Evolutionary conservation across 2,888 invertebrate species (phyloP).

Genomic region (Lepas anatifera): DNA sequence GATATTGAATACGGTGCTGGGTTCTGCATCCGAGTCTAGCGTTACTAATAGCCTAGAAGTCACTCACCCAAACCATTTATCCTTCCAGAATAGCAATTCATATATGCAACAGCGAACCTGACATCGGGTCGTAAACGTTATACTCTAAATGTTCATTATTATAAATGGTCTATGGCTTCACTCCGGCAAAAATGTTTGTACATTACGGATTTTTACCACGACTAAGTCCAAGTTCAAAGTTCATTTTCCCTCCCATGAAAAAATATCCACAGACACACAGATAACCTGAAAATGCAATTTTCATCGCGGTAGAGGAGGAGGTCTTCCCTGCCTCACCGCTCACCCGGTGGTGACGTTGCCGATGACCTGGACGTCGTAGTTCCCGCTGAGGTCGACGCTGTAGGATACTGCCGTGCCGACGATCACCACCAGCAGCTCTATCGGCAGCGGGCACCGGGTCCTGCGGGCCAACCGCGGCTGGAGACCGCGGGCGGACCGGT

Average conservation of each 20-base stretch:
- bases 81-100: not conserved
- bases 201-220: not conserved
- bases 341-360: slow-evolving; percentile 74
- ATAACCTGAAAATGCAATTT: not conserved
- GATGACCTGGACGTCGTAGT: slow-evolving; percentile 51
- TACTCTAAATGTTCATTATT: not conserved
- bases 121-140: not conserved
- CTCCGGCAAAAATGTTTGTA: not conserved
- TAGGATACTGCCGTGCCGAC: slow-evolving; percentile 56
- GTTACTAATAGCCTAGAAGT: not conserved
- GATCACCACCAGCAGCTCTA: slow-evolving; percentile 65
- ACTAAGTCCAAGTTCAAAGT: not conserved
- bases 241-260: not conserved
- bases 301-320: no score
- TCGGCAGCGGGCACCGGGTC: slow-evolving; percentile 62
- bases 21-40: no score
- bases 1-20: no score
- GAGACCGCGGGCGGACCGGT: not conserved
- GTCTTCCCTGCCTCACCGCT: no score
- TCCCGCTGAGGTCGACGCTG: slow-evolving; percentile 43
- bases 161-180: no score
- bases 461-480: slow-evolving; percentile 39
- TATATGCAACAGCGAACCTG: not conserved
- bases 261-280: not conserved
- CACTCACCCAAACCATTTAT: not conserved